phyloP scores from a whole-genome alignment of 2,797 vertebrate genomes.

The Arctocebus calabarensis region DNA sequence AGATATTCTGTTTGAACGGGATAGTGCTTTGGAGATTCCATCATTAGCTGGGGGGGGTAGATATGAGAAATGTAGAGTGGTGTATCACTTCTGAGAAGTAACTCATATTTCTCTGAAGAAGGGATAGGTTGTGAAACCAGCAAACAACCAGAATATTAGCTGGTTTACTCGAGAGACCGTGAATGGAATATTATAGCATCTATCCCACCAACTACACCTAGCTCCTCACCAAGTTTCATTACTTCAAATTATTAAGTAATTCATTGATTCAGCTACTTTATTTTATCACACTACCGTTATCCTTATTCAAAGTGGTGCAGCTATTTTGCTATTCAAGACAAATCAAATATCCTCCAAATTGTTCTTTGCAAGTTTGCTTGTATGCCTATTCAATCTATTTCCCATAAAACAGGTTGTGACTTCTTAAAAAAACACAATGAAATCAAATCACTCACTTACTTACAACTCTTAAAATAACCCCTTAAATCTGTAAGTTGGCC shows the following conservation, averaged over 20 bases:
- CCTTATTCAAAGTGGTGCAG: background rate
- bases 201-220: background rate
- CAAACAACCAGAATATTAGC: background rate
- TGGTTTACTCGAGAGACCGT: background rate
- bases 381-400: background rate
- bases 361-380: background rate
- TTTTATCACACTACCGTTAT: background rate
- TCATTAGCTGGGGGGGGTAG: background rate
- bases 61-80: background rate
- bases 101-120: background rate
- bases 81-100: background rate
- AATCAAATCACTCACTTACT: background rate
- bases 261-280: background rate
- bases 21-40: background rate
- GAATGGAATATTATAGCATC: background rate
- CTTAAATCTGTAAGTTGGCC: background rate
- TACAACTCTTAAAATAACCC: background rate
- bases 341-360: background rate
- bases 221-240: background rate
- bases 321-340: background rate
- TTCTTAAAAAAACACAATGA: background rate
- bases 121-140: background rate
- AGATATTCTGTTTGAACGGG: background rate
- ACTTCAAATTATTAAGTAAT: slow-evolving; percentile 18
- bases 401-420: background rate